Conservation (phyloP, 2,113 vertebrate genomes). For the Strix aluco region DNA sequence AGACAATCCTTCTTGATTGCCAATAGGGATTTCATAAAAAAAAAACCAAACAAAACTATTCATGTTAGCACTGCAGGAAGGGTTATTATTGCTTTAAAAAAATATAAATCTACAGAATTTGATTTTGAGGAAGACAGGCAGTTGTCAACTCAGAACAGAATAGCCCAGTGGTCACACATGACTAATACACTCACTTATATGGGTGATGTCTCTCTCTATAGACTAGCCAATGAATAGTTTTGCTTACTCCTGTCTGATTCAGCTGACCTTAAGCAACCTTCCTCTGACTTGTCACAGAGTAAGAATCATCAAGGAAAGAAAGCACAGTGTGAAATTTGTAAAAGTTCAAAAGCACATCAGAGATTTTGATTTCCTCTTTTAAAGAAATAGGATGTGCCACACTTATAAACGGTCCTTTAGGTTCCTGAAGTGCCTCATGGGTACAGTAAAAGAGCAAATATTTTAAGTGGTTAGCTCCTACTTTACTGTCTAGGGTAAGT, state of each 20-base stretch:
- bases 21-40: background rate
- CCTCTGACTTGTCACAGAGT: background rate
- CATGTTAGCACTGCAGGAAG: background rate
- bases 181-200: background rate
- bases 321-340: background rate
- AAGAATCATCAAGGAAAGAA: background rate
- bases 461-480: background rate
- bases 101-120: background rate
- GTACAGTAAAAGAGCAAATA: background rate
- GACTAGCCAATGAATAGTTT: background rate
- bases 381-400: background rate
- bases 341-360: background rate
- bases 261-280: background rate
- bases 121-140: background rate
- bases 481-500: background rate
- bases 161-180: background rate
- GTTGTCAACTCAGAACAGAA: background rate
- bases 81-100: background rate
- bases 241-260: background rate
- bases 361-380: background rate
- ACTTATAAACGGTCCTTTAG: background rate
- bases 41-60: background rate
- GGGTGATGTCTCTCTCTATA: background rate
- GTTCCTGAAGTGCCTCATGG: background rate
- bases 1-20: background rate